phyloP scores from a whole-genome alignment of 64 coral and sea anemone species.

The Porites lutea region DNA sequence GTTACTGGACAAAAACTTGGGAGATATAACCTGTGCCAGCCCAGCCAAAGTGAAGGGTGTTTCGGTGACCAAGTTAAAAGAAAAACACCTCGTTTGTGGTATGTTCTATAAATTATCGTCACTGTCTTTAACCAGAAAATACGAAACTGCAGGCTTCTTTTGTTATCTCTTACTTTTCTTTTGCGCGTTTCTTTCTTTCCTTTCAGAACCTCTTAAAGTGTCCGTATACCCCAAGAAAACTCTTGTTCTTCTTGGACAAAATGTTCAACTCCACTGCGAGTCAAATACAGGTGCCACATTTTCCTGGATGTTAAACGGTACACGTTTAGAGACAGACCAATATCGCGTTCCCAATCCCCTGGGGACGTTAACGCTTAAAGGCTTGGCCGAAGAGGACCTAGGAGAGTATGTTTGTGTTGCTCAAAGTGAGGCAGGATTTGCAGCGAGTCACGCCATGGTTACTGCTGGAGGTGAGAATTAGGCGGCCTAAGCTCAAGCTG shows the following conservation, averaged over 20 bases:
- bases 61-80: conserved; percentile 27
- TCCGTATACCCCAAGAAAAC: conserved; percentile 62
- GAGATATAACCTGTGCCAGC: conserved; percentile 60
- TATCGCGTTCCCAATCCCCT: conserved; percentile 76
- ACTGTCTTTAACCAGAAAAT: not conserved
- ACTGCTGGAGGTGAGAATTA: conserved; percentile 66
- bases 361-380: conserved; percentile 68
- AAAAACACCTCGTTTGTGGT: conserved; percentile 69
- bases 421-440: conserved; percentile 78
- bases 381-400: conserved; percentile 58
- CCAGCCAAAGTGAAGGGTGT: conserved; percentile 50
- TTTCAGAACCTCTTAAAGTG: conserved; percentile 60
- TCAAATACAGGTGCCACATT: conserved; percentile 61
- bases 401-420: conserved; percentile 92
- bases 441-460: conserved; percentile 49
- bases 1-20: conserved; percentile 44
- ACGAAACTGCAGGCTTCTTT: not conserved
- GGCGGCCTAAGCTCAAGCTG: too few relatives aligned
- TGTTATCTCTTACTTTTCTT: too few relatives aligned
- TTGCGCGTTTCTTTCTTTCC: not conserved
- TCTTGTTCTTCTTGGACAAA: conserved; percentile 46
- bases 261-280: conserved; percentile 66
- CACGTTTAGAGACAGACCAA: conserved; percentile 57
- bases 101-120: not conserved
- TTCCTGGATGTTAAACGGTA: conserved; percentile 78